phyloP scores from a whole-genome alignment of 1,140 invertebrate species.

The Drosophila micromelanica region DNA sequence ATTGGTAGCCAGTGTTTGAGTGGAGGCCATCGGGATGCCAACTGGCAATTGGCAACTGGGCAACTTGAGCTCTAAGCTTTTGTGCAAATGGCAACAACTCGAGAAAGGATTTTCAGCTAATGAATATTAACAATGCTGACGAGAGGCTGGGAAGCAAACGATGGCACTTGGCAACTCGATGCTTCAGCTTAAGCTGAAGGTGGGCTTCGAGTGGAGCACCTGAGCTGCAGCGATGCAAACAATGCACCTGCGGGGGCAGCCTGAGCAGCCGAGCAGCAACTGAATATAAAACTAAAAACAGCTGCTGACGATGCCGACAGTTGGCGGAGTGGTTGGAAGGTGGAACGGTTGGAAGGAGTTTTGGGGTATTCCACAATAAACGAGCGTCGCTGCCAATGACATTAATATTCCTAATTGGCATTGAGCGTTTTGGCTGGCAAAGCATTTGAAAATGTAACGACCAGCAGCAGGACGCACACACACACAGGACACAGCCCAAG shows the following conservation, averaged over 20 bases:
- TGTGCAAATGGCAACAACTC: slow-evolving; percentile 46
- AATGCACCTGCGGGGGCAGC: slow-evolving; percentile 19
- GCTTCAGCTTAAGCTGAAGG: not conserved
- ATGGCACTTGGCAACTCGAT: not conserved
- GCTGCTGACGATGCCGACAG: not conserved
- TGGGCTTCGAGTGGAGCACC: too few relatives aligned
- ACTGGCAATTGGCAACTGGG: slow-evolving; percentile 13
- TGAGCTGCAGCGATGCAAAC: not conserved
- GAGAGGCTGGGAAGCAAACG: not conserved
- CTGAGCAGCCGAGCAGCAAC: too few relatives aligned
- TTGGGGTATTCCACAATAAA: slow-evolving; percentile 28
- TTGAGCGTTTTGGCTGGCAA: slow-evolving; percentile 58
- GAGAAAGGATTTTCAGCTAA: slow-evolving; percentile 72
- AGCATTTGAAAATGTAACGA: slow-evolving; percentile 47
- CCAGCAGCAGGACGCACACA: not conserved
- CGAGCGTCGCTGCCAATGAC: slow-evolving; percentile 63
- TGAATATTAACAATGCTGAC: slow-evolving; percentile 72
- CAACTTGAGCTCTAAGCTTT: slow-evolving; percentile 38
- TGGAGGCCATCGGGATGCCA: not conserved
- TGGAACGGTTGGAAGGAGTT: not conserved
- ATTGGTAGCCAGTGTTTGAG: slow-evolving; percentile 1
- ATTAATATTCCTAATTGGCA: slow-evolving; percentile 81
- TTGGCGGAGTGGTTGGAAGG: too few relatives aligned
- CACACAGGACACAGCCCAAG: slow-evolving; percentile 4
- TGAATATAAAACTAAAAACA: too few relatives aligned